Evolutionary conservation across 2,888 invertebrate genomes (phyloP).

Genomic region (Lithophane socia): DNA sequence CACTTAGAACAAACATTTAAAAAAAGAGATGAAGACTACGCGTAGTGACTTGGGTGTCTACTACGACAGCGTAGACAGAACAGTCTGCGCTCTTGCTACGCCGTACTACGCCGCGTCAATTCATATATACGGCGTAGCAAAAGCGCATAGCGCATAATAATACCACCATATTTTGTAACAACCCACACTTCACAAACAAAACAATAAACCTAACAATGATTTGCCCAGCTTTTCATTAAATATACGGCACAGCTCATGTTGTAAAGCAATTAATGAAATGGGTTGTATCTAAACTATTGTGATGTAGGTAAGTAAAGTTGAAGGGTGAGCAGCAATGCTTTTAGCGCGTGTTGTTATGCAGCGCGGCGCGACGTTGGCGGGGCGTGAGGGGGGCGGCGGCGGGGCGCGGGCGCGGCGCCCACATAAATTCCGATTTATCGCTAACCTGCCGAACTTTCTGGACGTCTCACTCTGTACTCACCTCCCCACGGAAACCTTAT

Average conservation of each 20-base stretch:
- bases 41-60: constrained; percentile 5
- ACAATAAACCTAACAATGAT: constrained; percentile 25
- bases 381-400: constrained; percentile 61
- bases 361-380: constrained; percentile 55
- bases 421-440: constrained; percentile 88
- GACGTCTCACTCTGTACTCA: constrained; percentile 79
- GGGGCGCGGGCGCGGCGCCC: constrained; percentile 74
- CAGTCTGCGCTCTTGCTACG: no score
- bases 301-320: constrained; percentile 58
- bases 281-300: constrained; percentile 58
- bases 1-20: neutral
- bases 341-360: constrained; percentile 77
- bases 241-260: constrained; percentile 30
- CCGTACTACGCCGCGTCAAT: neutral
- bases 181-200: constrained; percentile 17
- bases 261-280: constrained; percentile 59
- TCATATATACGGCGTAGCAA: constrained; percentile 20
- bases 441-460: constrained; percentile 87
- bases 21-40: neutral
- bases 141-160: neutral
- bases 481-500: constrained; percentile 83
- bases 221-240: constrained; percentile 30
- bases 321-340: constrained; percentile 75
- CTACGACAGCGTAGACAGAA: constrained; percentile 20
- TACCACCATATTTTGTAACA: neutral